phyloP scores from a whole-genome alignment of 2,888 invertebrate species.

The Bellardia pandia region DNA sequence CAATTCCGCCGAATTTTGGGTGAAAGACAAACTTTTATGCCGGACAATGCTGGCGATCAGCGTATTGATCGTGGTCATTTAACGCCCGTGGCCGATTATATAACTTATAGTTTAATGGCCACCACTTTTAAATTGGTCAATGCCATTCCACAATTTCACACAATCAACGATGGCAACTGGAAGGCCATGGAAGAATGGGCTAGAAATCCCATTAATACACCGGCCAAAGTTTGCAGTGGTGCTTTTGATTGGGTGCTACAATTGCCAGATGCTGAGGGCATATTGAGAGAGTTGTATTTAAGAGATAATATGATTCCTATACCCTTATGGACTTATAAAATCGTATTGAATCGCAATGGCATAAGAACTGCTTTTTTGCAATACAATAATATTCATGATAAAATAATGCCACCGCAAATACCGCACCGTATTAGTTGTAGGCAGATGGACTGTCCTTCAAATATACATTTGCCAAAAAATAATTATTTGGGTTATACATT shows the following conservation, averaged over 20 bases:
- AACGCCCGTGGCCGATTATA: constrained; percentile 84
- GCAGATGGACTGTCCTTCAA: constrained; percentile 23
- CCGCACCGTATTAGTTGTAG: constrained; percentile 34
- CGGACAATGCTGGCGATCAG: constrained; percentile 41
- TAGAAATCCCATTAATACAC: constrained; percentile 78
- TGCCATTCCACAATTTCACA: constrained; percentile 85
- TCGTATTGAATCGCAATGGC: constrained; percentile 52
- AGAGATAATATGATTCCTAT: constrained; percentile 55
- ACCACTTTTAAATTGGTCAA: constrained; percentile 85
- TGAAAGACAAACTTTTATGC: constrained; percentile 52
- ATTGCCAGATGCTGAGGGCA: constrained; percentile 37
- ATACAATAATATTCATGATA: constrained; percentile 68
- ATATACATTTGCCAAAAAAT: constrained; percentile 2
- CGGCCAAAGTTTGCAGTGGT: constrained; percentile 76
- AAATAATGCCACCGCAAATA: constrained; percentile 35
- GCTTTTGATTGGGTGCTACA: constrained; percentile 47
- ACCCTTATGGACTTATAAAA: constrained; percentile 70
- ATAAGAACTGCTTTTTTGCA: constrained; percentile 59
- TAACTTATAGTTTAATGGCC: constrained; percentile 83
- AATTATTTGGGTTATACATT: constrained; percentile 60
- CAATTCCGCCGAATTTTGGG: constrained; percentile 57
- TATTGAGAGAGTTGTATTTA: constrained; percentile 43
- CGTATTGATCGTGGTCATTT: constrained; percentile 84
- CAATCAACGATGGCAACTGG: constrained; percentile 86
- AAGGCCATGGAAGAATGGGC: constrained; percentile 83